Base-by-base conservation (phyloP, 1,140 invertebrate species). In the Pomacea maculata region DNA sequence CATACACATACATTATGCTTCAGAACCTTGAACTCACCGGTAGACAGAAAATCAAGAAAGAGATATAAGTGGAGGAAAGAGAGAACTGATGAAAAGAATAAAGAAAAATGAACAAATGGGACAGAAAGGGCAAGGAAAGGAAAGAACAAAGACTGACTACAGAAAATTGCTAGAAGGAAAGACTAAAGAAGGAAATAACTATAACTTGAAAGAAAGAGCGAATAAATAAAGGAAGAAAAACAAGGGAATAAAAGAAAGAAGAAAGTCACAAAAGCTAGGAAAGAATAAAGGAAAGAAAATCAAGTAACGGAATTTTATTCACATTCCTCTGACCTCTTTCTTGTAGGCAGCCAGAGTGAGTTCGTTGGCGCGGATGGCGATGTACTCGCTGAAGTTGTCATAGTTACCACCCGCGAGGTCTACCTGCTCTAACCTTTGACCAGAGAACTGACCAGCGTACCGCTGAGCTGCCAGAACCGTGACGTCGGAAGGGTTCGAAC, bases 311-410 rank as follows among this genome's bases (percentile, higher is more conserved):
- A 34, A 71, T n/a, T 12, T 34, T 83, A 34, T 52, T 19, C 55
- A 0, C 17, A 29, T 45, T 19, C 29, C n/a, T 19, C 71, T 63
- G 11, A 75, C 71, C 65, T 80, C 78, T 78, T 83, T 84, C 65
- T 85, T 85, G 68, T 86, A 88, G 0, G 81, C 80, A 3, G 83
- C 61, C 5, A 85, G 81, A 1, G 83, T 82, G 12, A 83, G 72
- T 14, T 68, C 54, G 45, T 76, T 80, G 34, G 83, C 79, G 29
- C 68, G 79, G 34, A 74, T 65, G 71, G 82, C 54, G 45, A 83
- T 70, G 64, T 80, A 82, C 67, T 71, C 45, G 54, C 77, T 78
- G 45, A 78, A 55, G 77, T 78, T 78, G 65, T 45, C 68, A 21
- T 71, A 71, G 65, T 17, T 7, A 3, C 29, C 25, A 45, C 55